phyloP scores from a whole-genome alignment of 2,888 invertebrate species.

The Euplexia lucipara region DNA sequence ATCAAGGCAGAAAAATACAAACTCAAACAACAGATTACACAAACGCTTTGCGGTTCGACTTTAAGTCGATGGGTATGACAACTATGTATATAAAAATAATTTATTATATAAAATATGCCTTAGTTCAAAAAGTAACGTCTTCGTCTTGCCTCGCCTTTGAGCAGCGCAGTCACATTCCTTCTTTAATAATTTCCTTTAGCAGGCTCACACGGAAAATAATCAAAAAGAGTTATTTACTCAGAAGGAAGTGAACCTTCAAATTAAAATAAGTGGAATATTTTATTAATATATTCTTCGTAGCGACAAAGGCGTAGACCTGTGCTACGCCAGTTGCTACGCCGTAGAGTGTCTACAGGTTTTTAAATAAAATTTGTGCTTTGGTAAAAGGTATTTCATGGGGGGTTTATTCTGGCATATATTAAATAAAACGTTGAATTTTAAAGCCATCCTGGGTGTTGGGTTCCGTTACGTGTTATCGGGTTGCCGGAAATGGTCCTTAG shows the following conservation, averaged over 20 bases:
- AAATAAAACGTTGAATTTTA: too few relatives aligned
- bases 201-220: conserved; percentile 40
- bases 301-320: neutral
- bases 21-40: neutral
- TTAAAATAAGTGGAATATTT: conserved; percentile 46
- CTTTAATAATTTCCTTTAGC: conserved; percentile 53
- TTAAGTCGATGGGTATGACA: neutral
- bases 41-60: neutral
- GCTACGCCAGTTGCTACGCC: neutral
- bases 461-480: too few relatives aligned
- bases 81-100: conserved; percentile 7
- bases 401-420: too few relatives aligned
- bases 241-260: conserved; percentile 24
- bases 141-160: conserved; percentile 37
- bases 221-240: conserved; percentile 44
- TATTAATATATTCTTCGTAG: conserved; percentile 10
- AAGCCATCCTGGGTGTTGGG: neutral
- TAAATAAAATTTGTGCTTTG: neutral
- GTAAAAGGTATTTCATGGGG: neutral
- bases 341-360: neutral
- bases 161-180: conserved; percentile 27
- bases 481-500: neutral
- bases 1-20: too few relatives aligned
- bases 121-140: conserved; percentile 34
- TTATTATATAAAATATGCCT: conserved; percentile 23